Conservation (phyloP, 2,113 vertebrate genomes). For the Takifugu bimaculatus region DNA sequence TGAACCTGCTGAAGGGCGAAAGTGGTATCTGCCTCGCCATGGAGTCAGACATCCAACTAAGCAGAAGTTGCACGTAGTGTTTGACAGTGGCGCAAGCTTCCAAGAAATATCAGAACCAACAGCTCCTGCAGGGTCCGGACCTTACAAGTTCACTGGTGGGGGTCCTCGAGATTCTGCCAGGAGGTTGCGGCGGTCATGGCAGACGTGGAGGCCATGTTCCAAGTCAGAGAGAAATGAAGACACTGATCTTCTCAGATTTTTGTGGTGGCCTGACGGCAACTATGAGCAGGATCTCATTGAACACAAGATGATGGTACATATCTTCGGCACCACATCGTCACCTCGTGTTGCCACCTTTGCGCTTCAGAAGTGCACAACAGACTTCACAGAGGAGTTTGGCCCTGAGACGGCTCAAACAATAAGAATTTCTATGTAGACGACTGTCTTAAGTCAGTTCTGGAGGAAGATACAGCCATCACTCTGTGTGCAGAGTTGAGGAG, state of each 20-base stretch:
- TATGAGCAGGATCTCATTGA: too few relatives aligned
- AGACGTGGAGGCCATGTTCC: too few relatives aligned
- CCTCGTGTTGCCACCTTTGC: background rate
- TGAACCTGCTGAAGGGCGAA: background rate
- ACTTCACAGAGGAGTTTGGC: background rate
- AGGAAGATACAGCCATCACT: background rate
- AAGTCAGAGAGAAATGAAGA: background rate
- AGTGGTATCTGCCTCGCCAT: slow-evolving; percentile 14
- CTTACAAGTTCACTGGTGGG: background rate
- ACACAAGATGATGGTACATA: too few relatives aligned
- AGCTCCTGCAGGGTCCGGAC: background rate
- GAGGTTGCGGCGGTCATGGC: too few relatives aligned
- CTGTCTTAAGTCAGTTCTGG: slow-evolving; percentile 1
- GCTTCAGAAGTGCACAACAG: background rate
- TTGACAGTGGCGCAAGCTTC: background rate
- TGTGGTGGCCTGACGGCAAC: background rate
- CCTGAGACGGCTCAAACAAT: background rate
- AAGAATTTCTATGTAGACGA: background rate
- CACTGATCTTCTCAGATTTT: background rate
- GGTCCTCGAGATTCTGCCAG: background rate
- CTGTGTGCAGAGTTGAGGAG: background rate
- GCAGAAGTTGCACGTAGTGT: background rate
- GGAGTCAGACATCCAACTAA: slow-evolving; percentile 6
- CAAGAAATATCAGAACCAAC: background rate
- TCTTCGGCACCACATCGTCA: background rate